Base-by-base conservation (phyloP, 2,797 vertebrate species). In the Micropoecilia bifurca region DNA sequence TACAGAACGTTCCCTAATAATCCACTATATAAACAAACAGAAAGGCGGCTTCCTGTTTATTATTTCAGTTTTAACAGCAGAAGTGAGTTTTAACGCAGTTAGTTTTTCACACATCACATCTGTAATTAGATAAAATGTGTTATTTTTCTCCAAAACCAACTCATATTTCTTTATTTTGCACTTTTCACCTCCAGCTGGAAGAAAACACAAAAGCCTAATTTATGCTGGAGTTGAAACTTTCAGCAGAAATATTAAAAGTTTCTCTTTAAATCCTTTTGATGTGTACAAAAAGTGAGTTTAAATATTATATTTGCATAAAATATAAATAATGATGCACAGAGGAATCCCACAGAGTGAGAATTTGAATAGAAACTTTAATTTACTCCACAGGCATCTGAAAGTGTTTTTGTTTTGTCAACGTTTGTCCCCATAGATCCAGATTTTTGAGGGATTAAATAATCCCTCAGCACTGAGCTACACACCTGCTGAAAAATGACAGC, bases 391-490 rank as follows among this genome's bases (percentile, higher is more conserved):
- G 66, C 14, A 7, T 80, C 33, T 59, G 0, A 75, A 73, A 73
- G 75, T 2, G 53, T 71, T 68, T 47, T 28, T 59, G 66, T 47
- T 48, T 10, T 76, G 84, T 71, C 76, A 80, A 75, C 76, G 63
- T 68, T 80, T 78, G 50, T 68, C 78, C 66, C 47, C 61, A 3
- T 80, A 73, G 78, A 71, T 45, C 47, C 41, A 61, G 71, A 74
- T 79, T 61, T 85, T 72, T 72, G 76, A 39, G 74, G 83, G 83
- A 72, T 76, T 75, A 78, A 85, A 88, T 80, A 82, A 80, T 83
- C 83, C 82, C 47, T 8, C 48, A 13, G 78, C 45, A 20, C 83
- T 79, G n/a, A 8, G 41, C 46, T 74, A 41, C 68, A 80, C 84
- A 83, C 83, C 74, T 69, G 63, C 78, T 77, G 81, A 77, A 76